A percentile compares a stretch with the other conserved stretches of the same genome.
phyloP scores from a whole-genome alignment of 2,888 invertebrate genomes.

The Ectemnius continuus region DNA sequence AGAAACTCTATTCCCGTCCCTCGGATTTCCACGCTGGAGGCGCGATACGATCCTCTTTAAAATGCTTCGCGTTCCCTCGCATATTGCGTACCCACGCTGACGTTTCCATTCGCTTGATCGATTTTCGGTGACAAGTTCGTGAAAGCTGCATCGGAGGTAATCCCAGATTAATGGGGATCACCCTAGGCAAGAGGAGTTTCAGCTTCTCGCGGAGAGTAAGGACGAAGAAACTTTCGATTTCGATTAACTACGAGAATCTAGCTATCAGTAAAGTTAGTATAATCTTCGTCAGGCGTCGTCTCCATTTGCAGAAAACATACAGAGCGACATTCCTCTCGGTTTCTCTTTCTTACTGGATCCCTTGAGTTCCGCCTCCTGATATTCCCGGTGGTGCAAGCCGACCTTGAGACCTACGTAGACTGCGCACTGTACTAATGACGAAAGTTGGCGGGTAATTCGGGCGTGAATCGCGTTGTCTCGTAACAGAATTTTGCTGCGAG shows the following conservation, averaged over 20 bases:
- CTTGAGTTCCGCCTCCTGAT: neutral
- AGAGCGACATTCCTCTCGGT: neutral
- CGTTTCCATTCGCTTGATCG: neutral
- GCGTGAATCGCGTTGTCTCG: neutral
- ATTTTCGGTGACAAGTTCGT: neutral
- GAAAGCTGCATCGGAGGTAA: neutral
- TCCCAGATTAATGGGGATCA: neutral
- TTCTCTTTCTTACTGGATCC: neutral
- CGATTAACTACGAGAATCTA: constrained; percentile 43
- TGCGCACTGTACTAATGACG: neutral
- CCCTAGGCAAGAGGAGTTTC: neutral
- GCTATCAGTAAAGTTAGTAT: constrained; percentile 30
- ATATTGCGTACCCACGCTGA: neutral
- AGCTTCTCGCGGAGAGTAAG: constrained; percentile 25
- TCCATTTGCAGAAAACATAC: too few species aligned
- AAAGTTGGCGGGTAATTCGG: neutral
- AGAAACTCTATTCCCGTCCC: constrained; percentile 10
- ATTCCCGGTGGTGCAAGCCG: neutral
- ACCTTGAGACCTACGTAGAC: neutral
- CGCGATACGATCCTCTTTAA: neutral
- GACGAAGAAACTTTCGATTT: constrained; percentile 53
- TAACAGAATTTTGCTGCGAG: neutral
- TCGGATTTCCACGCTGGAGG: neutral
- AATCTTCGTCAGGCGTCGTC: constrained; percentile 21
- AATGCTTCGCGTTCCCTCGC: neutral